Evolutionary conservation across 2,888 invertebrate genomes (phyloP).

Genomic region (Pandemis corylana): DNA sequence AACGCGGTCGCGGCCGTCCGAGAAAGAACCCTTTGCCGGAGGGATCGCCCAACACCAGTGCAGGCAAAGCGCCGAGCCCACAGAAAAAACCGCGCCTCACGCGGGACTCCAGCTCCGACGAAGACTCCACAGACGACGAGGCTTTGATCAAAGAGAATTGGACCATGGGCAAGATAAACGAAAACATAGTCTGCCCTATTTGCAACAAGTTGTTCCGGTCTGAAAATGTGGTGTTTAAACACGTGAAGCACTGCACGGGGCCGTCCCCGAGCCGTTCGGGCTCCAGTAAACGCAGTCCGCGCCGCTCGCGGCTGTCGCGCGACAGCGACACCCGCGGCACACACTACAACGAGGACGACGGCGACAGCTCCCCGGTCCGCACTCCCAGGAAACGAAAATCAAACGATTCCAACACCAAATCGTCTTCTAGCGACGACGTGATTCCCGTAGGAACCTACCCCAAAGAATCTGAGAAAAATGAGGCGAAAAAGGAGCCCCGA

Average conservation of each 20-base stretch:
- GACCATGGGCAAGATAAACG: slow-evolving; percentile 84
- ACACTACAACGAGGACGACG: slow-evolving; percentile 22
- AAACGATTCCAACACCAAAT: slow-evolving; percentile 58
- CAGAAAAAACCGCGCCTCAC: slow-evolving; percentile 70
- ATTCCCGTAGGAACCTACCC: slow-evolving; percentile 67
- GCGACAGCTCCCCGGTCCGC: slow-evolving; percentile 45
- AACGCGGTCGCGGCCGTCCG: slow-evolving; percentile 78
- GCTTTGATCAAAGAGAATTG: slow-evolving; percentile 73
- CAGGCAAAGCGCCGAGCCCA: slow-evolving; percentile 61
- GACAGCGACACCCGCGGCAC: slow-evolving; percentile 54
- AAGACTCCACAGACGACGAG: slow-evolving; percentile 59
- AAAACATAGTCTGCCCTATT: slow-evolving; percentile 81
- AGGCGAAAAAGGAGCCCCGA: slow-evolving; percentile 57
- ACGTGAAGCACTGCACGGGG: slow-evolving; percentile 81
- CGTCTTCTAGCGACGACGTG: slow-evolving; percentile 60
- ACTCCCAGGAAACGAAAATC: slow-evolving; percentile 62
- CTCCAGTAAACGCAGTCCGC: slow-evolving; percentile 61
- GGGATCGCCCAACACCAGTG: slow-evolving; percentile 48
- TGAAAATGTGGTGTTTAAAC: slow-evolving; percentile 82
- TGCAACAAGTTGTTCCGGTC: slow-evolving; percentile 80
- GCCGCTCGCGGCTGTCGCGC: slow-evolving; percentile 21
- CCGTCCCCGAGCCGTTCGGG: slow-evolving; percentile 78
- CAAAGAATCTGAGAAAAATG: slow-evolving; percentile 54
- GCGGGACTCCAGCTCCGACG: slow-evolving; percentile 61
- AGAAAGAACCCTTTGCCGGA: slow-evolving; percentile 76